Base-by-base conservation (phyloP, 2,888 invertebrate genomes). In the Zhuqinia jingwanae region DNA sequence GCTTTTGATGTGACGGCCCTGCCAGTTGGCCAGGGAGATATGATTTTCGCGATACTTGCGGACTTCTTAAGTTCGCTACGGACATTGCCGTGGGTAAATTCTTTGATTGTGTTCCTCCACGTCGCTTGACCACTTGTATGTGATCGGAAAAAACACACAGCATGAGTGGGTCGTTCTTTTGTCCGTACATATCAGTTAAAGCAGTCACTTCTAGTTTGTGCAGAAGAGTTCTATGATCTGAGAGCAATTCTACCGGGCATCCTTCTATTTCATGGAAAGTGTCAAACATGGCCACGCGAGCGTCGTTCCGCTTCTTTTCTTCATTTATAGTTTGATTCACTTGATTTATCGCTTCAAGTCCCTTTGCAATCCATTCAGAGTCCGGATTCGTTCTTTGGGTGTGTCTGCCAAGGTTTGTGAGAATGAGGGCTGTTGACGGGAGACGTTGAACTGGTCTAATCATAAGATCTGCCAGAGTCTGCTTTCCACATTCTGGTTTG, bases 321-420 rank as follows among this genome's bases (percentile, higher is more conserved):
- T 99, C 99, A 93, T 99, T 99, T 91, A 99, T 98, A 92, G 97
- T 96, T 91, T 96, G 96, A 96, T 98, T 97, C 58, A 98, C 98
- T 80, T 89, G 87, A 77, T 89, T 90, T 58, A 90, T 89, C 20
- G 90, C 90, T 65, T 89, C 89, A 6, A 89, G 80, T 10, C 89
- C 91, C 84, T 88, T 89, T 3, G 87, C 58, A 11, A 90, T 88
- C 91, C 91, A 91, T 53, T 90, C 90, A 8, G 83, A 85, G 93
- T 99, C 99, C n/a, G 96, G 95, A 94, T 98, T 97, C 92, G 94
- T 95, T 92, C 96, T 96, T 91, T 95, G 94, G 53, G 99, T 99
- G 92, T 97, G 96, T 93, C 99, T 99, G 92, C 97, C 93, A 92
- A 99, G 96, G 93, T 98, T 98, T 96, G 96, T 97, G 92, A 99